phyloP scores from a whole-genome alignment of 2,797 vertebrate genomes.

The Pelochelys cantorii region DNA sequence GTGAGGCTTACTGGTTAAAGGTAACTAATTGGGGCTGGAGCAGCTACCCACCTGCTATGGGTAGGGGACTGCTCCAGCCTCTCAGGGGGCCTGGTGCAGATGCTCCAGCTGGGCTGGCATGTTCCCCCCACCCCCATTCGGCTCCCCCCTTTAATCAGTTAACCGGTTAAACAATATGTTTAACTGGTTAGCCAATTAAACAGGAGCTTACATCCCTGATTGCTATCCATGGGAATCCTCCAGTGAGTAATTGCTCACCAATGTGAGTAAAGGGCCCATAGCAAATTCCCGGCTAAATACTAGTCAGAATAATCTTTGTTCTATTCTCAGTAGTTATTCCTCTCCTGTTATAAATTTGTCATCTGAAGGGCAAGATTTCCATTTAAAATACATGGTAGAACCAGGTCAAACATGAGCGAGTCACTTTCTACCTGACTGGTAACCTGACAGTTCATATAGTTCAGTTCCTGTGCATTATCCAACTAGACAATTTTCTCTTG shows the following conservation, averaged over 20 bases:
- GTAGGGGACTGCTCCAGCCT: too few species aligned
- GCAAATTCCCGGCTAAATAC: neutral
- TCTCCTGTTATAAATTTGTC: slow-evolving; percentile 45
- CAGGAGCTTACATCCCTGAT: neutral
- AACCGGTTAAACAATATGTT: too few species aligned
- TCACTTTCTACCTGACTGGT: slow-evolving; percentile 50
- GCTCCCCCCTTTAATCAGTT: too few species aligned
- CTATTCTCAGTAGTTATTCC: slow-evolving; percentile 50
- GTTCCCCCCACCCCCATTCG: too few species aligned
- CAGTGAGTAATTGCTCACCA: neutral
- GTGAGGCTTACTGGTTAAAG: too few species aligned
- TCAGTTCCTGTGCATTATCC: slow-evolving; percentile 38
- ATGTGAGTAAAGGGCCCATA: neutral
- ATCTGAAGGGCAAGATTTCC: slow-evolving; percentile 57
- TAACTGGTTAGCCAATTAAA: too few species aligned
- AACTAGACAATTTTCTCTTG: slow-evolving; percentile 35
- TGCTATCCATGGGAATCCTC: neutral
- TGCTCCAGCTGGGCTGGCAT: too few species aligned
- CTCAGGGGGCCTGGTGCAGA: too few species aligned
- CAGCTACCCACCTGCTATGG: too few species aligned
- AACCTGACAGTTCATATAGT: slow-evolving; percentile 55
- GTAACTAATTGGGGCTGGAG: too few species aligned
- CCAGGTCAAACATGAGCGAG: slow-evolving; percentile 73
- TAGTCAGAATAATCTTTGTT: neutral
- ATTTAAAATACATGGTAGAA: slow-evolving; percentile 51